phyloP scores from a whole-genome alignment of 2,888 invertebrate species.

The Iphiclides podalirius region DNA sequence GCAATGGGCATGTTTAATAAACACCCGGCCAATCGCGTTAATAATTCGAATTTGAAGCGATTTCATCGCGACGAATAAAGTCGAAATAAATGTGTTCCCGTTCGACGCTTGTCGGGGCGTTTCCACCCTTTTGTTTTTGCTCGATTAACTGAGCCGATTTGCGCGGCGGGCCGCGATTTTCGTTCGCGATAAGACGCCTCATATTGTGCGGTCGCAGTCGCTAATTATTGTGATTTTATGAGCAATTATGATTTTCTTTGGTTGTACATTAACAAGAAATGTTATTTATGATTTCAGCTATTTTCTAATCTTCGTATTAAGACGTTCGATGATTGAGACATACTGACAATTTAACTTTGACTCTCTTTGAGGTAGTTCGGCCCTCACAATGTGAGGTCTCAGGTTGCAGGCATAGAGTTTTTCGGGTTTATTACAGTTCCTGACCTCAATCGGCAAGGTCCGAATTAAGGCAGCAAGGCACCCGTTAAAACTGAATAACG shows the following conservation, averaged over 20 bases:
- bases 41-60: constrained; percentile 1
- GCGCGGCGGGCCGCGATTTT: neutral
- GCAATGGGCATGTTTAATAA: too few relatives aligned
- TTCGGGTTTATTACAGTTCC: too few relatives aligned
- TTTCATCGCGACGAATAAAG: neutral
- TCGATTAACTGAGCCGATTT: constrained; percentile 4
- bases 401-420: too few relatives aligned
- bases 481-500: too few relatives aligned
- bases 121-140: constrained; percentile 11
- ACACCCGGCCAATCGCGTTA: neutral
- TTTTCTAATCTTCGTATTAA: too few relatives aligned
- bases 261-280: neutral
- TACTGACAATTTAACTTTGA: too few relatives aligned
- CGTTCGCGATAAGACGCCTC: neutral
- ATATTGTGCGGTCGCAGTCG: neutral
- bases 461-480: too few relatives aligned
- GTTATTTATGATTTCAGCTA: neutral
- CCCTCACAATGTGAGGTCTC: too few relatives aligned
- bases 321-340: too few relatives aligned
- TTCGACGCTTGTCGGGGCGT: constrained; percentile 9
- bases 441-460: too few relatives aligned
- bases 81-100: constrained; percentile 1
- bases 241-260: neutral
- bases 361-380: too few relatives aligned
- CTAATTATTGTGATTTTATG: neutral